phyloP scores from a whole-genome alignment of 2,797 vertebrate species.

The Lithobates pipiens region DNA sequence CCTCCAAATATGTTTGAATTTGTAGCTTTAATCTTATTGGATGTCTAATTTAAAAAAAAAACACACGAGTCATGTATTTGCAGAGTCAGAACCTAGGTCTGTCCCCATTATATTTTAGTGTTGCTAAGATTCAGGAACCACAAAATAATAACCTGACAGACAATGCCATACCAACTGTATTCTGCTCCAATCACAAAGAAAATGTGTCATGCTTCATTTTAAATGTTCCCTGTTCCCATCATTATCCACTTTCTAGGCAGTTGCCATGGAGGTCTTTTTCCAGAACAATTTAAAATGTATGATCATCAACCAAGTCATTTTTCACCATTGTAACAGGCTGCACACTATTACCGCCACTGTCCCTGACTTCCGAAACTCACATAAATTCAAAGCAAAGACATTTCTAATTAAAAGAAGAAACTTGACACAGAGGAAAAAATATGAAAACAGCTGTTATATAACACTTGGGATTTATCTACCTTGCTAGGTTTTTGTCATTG shows the following conservation, averaged over 20 bases:
- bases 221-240: slow-evolving; percentile 45
- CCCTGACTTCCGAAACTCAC: not conserved
- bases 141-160: slow-evolving; percentile 54
- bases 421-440: not conserved
- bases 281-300: slow-evolving; percentile 46
- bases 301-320: slow-evolving; percentile 36
- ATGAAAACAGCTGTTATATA: not conserved
- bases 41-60: not conserved
- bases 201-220: slow-evolving; percentile 53
- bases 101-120: slow-evolving; percentile 21
- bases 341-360: slow-evolving; percentile 20
- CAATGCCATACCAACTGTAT: slow-evolving; percentile 36
- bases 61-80: not conserved
- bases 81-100: not conserved
- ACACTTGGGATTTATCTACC: slow-evolving; percentile 2
- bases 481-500: slow-evolving; percentile 4
- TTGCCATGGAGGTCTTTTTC: slow-evolving; percentile 50
- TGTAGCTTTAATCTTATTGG: too few relatives aligned
- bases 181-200: slow-evolving; percentile 40
- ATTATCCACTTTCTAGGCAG: slow-evolving; percentile 54
- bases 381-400: slow-evolving; percentile 28
- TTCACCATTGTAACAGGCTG: slow-evolving; percentile 22
- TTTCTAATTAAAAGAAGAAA: slow-evolving; percentile 39
- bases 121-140: slow-evolving; percentile 17
- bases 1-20: not conserved